A percentile compares a stretch with the other conserved stretches of the same genome.
Conservation (phyloP, 2,888 invertebrate genomes). For the Tachina lurida region DNA sequence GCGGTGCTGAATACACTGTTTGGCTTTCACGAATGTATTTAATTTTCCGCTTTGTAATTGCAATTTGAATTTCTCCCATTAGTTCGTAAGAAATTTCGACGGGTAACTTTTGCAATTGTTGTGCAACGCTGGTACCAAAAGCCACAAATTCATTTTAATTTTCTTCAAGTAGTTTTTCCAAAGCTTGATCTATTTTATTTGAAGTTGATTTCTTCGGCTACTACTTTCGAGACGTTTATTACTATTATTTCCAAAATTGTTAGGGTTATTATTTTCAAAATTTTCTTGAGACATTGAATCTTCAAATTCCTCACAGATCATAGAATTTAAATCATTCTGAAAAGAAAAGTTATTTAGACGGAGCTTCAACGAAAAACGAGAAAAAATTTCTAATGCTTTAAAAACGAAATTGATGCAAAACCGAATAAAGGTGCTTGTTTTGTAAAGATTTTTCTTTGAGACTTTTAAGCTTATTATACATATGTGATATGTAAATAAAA, state of each 20-base stretch:
- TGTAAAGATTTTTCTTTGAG: neutral
- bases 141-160: constrained; percentile 20
- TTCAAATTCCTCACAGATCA: neutral
- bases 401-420: no score
- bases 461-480: neutral
- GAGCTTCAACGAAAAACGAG: no score
- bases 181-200: neutral
- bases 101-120: constrained; percentile 26
- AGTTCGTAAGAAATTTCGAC: constrained; percentile 22
- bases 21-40: neutral
- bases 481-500: neutral
- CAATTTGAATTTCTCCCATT: constrained; percentile 21
- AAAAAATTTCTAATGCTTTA: no score
- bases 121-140: constrained; percentile 4
- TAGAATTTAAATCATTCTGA: neutral
- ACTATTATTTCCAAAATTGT: neutral
- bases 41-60: constrained; percentile 14
- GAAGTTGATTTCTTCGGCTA: neutral
- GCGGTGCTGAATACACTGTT: neutral
- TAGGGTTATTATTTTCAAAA: no score
- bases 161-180: constrained; percentile 12
- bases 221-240: neutral
- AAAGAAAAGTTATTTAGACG: neutral
- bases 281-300: neutral
- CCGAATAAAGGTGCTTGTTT: no score